Conservation (phyloP, 2,888 invertebrate genomes). For the Zaprionus lineosus region DNA sequence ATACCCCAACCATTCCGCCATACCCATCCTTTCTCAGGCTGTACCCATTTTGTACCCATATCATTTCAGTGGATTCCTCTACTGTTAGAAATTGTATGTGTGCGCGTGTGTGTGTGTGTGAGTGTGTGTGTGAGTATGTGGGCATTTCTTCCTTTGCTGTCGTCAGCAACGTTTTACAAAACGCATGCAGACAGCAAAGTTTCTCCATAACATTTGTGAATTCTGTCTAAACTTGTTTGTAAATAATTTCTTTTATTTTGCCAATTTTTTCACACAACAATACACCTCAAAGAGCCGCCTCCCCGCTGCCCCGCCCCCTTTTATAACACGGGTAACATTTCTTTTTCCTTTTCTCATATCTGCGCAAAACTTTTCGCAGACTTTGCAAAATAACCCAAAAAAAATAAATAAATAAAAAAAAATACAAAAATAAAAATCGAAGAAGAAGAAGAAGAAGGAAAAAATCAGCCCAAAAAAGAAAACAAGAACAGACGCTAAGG, state of each 20-base stretch:
- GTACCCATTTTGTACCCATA: conserved; percentile 33
- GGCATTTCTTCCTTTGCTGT: conserved; percentile 40
- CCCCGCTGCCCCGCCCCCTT: background rate
- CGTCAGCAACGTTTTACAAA: conserved; percentile 54
- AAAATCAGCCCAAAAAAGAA: too few species aligned
- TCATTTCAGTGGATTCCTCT: conserved; percentile 32
- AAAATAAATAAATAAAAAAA: too few species aligned
- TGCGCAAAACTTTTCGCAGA: conserved; percentile 64
- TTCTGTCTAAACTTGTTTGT: conserved; percentile 73
- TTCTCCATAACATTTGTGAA: conserved; percentile 72
- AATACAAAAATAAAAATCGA: too few species aligned
- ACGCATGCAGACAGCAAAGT: conserved; percentile 64
- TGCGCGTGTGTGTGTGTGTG: too few species aligned
- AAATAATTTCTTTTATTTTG: conserved; percentile 79
- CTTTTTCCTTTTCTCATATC: conserved; percentile 30
- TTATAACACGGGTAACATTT: conserved; percentile 20
- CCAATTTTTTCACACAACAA: conserved; percentile 73
- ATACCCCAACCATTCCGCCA: too few species aligned
- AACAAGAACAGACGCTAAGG: conserved; percentile 7
- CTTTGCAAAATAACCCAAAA: conserved; percentile 58
- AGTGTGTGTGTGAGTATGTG: too few species aligned
- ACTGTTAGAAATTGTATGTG: too few species aligned
- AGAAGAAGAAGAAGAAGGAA: too few species aligned
- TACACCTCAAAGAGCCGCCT: conserved; percentile 68
- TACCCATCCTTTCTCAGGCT: too few species aligned